These are phyloP conservation scores for Ageneiosus marmoratus DNA, from an alignment of 2,113 vertebrate species.

Conservation along the genomic window DNA sequence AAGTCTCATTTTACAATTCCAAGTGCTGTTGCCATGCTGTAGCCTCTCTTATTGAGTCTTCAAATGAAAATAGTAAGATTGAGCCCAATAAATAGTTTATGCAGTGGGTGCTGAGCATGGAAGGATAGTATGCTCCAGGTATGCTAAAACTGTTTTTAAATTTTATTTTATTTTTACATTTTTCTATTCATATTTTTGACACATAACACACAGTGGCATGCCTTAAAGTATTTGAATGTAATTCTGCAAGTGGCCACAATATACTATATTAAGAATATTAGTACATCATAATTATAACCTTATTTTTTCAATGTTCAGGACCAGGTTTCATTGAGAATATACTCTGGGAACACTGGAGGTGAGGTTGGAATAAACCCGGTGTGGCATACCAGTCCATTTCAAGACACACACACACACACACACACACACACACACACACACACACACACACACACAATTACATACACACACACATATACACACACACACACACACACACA, in stretches of 20 bases:
- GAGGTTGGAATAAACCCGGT: neutral
- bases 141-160: neutral
- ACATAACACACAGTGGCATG: neutral
- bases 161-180: no score
- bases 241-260: neutral
- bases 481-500: neutral
- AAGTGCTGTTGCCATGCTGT: slow-evolving; percentile 35
- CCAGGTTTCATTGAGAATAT: neutral
- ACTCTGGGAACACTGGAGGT: neutral
- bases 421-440: neutral
- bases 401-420: neutral
- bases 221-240: neutral
- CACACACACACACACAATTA: neutral
- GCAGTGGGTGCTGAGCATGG: slow-evolving; percentile 11
- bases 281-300: neutral
- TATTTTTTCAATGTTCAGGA: neutral
- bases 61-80: slow-evolving; percentile 37
- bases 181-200: neutral
- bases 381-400: neutral
- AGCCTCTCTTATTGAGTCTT: slow-evolving; percentile 41
- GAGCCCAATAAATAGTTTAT: slow-evolving; percentile 39
- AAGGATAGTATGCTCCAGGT: neutral
- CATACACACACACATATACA: neutral
- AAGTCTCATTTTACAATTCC: slow-evolving; percentile 55
- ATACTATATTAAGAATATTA: neutral